Conservation (phyloP, 2,797 vertebrate species). For the Sylvia borin region DNA sequence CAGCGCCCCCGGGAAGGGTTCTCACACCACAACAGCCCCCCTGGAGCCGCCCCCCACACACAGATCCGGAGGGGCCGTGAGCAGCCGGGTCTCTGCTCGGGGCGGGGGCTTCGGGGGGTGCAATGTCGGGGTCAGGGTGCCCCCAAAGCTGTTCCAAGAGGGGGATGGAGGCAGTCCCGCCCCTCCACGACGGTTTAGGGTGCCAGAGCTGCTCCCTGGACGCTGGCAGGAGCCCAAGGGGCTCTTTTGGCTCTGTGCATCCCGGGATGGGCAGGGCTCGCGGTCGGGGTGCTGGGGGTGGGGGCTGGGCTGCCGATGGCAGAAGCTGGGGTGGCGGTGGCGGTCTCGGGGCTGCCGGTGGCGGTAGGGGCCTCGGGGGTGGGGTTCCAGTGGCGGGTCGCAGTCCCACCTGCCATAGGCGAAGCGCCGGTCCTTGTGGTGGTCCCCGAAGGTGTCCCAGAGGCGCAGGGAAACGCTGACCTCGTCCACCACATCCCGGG, state of each 20-base stretch:
- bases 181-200: background rate
- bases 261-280: too few species aligned
- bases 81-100: background rate
- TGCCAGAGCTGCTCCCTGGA: background rate
- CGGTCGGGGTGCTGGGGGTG: too few species aligned
- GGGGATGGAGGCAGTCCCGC: too few species aligned
- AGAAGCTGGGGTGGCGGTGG: too few species aligned
- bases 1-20: background rate
- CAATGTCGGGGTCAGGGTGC: too few species aligned
- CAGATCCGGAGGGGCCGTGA: background rate
- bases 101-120: background rate
- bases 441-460: constrained; percentile 98
- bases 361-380: background rate
- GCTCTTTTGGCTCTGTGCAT: background rate
- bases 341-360: background rate
- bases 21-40: background rate
- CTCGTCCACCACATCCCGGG: constrained; percentile 96
- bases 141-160: background rate
- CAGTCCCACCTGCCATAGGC: constrained; percentile 90
- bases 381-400: background rate
- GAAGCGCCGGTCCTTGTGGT: constrained; percentile 96
- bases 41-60: background rate
- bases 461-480: constrained; percentile 96
- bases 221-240: background rate
- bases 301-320: background rate